A percentile compares a stretch with the other conserved stretches of the same genome.
phyloP scores from a whole-genome alignment of 2,113 vertebrate species.

The Sebastes schlegelii region DNA sequence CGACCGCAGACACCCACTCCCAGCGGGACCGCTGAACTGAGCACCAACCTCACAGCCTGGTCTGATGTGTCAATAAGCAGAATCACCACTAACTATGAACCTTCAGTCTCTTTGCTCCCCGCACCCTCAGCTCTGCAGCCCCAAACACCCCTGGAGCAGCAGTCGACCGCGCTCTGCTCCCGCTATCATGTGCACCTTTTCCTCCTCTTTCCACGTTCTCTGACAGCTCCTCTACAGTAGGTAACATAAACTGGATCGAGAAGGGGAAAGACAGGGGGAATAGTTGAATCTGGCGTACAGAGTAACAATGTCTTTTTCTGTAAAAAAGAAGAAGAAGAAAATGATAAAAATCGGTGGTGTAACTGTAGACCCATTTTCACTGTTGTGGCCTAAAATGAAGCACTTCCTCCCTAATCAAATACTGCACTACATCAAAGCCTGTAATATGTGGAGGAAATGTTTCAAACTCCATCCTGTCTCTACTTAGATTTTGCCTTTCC shows the following conservation, averaged over 20 bases:
- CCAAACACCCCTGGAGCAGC: conserved; percentile 65
- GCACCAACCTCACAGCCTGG: conserved; percentile 71
- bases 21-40: conserved; percentile 75
- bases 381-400: conserved; percentile 43
- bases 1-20: conserved; percentile 75
- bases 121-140: conserved; percentile 7
- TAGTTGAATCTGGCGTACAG: conserved; percentile 37
- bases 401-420: conserved; percentile 37
- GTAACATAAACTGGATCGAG: conserved; percentile 56
- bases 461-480: conserved; percentile 43
- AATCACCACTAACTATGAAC: conserved; percentile 64
- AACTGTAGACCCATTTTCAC: conserved; percentile 26
- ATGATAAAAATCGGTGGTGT: conserved; percentile 37
- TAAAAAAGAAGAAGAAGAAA: not conserved
- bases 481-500: conserved; percentile 55
- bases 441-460: conserved; percentile 49
- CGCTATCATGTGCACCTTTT: conserved; percentile 48
- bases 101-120: conserved; percentile 26
- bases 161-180: conserved; percentile 61
- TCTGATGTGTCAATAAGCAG: conserved; percentile 70
- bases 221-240: conserved; percentile 66
- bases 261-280: conserved; percentile 29
- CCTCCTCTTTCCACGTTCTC: conserved; percentile 58
- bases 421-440: conserved; percentile 41
- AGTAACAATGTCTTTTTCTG: conserved; percentile 30